phyloP scores from a whole-genome alignment of 2,888 invertebrate species.

The Spilosoma lubricipeda region DNA sequence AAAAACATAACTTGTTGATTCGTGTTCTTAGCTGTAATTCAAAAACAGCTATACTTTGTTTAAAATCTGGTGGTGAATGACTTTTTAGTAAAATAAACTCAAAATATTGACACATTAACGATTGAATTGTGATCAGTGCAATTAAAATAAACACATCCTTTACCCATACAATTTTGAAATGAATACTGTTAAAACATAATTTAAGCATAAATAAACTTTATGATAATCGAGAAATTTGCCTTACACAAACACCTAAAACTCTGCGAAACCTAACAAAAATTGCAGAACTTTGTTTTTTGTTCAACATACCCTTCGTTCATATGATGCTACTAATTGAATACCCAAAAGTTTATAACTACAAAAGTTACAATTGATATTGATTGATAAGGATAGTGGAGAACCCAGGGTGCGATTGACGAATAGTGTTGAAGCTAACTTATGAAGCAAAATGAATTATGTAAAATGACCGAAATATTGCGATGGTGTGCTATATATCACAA shows the following conservation, averaged over 20 bases:
- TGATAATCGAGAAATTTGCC: not conserved
- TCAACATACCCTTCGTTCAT: not conserved
- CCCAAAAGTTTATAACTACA: constrained; percentile 4
- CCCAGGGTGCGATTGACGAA: not conserved
- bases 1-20: too few species aligned
- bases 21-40: too few species aligned
- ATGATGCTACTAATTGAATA: not conserved
- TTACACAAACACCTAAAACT: not conserved
- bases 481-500: not conserved
- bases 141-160: too few species aligned
- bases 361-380: constrained; percentile 5
- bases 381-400: not conserved
- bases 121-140: too few species aligned
- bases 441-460: not conserved
- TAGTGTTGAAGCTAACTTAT: not conserved
- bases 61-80: too few species aligned
- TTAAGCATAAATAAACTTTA: not conserved
- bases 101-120: too few species aligned
- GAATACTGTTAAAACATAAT: not conserved
- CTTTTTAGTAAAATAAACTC: too few species aligned
- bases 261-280: not conserved
- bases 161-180: too few species aligned
- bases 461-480: not conserved
- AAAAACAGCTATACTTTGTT: too few species aligned
- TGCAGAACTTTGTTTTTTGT: not conserved